Evolutionary conservation across 2,888 invertebrate genomes (phyloP).

Genomic region (Acrobasis suavella): DNA sequence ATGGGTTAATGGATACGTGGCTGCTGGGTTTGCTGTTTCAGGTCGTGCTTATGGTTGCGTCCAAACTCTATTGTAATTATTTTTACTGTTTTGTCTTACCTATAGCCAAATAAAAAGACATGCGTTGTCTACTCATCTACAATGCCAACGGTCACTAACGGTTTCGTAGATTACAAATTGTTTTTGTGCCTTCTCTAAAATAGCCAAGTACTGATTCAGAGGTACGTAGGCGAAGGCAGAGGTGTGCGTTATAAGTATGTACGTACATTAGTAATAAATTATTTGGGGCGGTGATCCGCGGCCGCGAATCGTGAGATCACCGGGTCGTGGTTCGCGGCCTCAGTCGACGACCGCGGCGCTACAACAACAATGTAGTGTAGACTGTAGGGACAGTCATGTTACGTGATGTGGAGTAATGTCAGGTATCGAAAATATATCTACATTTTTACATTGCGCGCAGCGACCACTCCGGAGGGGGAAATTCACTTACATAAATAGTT

Average conservation of each 20-base stretch:
- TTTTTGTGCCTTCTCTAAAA: background rate
- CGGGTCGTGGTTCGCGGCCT: background rate
- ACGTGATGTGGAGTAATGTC: no score
- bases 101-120: background rate
- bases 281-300: constrained; percentile 1
- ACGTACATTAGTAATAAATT: constrained; percentile 2
- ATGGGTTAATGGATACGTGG: no score
- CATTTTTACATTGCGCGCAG: no score
- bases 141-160: background rate
- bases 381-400: no score
- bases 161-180: constrained; percentile 5
- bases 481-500: no score
- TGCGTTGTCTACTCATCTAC: background rate
- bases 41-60: no score
- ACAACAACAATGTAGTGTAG: background rate
- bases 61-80: no score
- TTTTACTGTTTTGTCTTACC: no score
- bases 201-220: constrained; percentile 2
- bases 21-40: no score
- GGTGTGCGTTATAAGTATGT: background rate
- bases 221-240: constrained; percentile 28
- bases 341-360: constrained; percentile 1
- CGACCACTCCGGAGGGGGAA: no score
- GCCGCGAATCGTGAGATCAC: background rate
- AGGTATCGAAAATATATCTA: no score